Conservation (phyloP, 2,888 invertebrate species). For the Scotopteryx bipunctaria region DNA sequence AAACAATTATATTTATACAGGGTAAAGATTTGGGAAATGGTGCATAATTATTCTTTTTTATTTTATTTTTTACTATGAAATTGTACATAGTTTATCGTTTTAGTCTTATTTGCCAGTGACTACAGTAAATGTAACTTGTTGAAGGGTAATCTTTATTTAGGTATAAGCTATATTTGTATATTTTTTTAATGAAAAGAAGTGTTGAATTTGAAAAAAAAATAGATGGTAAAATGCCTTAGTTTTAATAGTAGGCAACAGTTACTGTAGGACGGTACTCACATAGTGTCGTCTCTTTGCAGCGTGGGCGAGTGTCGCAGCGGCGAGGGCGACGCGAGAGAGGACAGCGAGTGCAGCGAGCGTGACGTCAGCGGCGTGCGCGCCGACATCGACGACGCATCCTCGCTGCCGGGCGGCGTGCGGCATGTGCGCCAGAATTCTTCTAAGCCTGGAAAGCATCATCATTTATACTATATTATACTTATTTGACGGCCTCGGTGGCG, state of each 20-base stretch:
- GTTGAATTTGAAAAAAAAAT: constrained; percentile 51
- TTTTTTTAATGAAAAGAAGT: constrained; percentile 24
- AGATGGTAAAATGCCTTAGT: too few relatives aligned
- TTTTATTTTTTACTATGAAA: constrained; percentile 3
- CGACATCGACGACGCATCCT: constrained; percentile 73
- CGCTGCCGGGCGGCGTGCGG: constrained; percentile 78
- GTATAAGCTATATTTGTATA: constrained; percentile 26
- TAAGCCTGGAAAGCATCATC: constrained; percentile 50
- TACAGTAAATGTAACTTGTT: constrained; percentile 12
- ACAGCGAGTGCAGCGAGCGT: constrained; percentile 76
- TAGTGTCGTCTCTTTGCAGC: constrained; percentile 70
- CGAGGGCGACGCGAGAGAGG: constrained; percentile 56
- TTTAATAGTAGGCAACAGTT: too few relatives aligned
- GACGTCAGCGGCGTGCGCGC: constrained; percentile 75
- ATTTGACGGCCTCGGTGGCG: too few relatives aligned
- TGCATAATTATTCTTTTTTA: constrained; percentile 16
- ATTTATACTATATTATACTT: not conserved
- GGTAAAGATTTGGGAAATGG: constrained; percentile 11
- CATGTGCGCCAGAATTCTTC: constrained; percentile 80
- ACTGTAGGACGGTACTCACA: constrained; percentile 53
- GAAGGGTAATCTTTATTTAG: constrained; percentile 17
- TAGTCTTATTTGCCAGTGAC: too few relatives aligned
- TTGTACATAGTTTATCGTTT: too few relatives aligned
- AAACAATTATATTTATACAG: constrained; percentile 19
- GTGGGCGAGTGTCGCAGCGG: constrained; percentile 64